Conservation (phyloP, 2,888 invertebrate genomes). For the Euproctis similis region DNA sequence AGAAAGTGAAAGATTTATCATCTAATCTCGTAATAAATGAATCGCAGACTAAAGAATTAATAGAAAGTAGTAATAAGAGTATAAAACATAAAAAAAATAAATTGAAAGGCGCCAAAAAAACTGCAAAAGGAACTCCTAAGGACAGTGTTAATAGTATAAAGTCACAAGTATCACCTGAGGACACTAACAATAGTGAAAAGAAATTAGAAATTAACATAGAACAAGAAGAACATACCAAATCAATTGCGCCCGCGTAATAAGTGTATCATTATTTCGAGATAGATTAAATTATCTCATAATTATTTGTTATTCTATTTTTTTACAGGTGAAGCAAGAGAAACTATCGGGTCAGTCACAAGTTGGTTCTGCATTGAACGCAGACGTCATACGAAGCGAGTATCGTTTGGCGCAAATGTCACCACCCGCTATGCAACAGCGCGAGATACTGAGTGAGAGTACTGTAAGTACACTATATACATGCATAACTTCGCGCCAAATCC, state of each 20-base stretch:
- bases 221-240: too few species aligned
- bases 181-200: constrained; percentile 25
- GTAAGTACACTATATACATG: constrained; percentile 37
- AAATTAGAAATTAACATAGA: too few species aligned
- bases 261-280: too few species aligned
- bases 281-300: too few species aligned
- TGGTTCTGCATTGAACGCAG: constrained; percentile 41
- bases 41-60: constrained; percentile 20
- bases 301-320: background rate
- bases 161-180: constrained; percentile 25
- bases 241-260: too few species aligned
- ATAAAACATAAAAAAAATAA: constrained; percentile 43
- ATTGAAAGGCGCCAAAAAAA: constrained; percentile 38
- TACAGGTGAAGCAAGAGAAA: constrained; percentile 62
- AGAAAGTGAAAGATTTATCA: constrained; percentile 33
- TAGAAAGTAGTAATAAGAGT: constrained; percentile 34
- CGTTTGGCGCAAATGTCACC: constrained; percentile 42
- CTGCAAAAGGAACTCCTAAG: constrained; percentile 43
- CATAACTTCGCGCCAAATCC: background rate
- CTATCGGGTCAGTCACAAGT: constrained; percentile 30
- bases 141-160: constrained; percentile 51
- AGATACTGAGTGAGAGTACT: constrained; percentile 80
- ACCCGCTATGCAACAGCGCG: constrained; percentile 76
- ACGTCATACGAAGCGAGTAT: constrained; percentile 65
- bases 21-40: constrained; percentile 14